Evolutionary conservation across 1,140 invertebrate species (phyloP), one percentile per base, ranked within the genome.

Genomic region (Aphelenchoides fujianensis): DNA sequence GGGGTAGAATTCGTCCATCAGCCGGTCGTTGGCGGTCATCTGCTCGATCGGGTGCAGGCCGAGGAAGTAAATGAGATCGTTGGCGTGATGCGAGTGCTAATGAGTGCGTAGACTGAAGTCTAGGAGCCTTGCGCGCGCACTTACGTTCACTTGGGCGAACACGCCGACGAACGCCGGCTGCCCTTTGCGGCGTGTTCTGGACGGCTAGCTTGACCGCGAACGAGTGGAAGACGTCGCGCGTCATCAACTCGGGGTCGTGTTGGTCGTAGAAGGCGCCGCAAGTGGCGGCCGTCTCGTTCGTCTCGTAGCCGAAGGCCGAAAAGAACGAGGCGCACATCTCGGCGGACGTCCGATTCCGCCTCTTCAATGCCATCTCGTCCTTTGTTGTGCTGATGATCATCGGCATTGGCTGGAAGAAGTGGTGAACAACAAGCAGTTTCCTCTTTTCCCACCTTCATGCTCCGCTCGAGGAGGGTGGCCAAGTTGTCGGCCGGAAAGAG

Each of bases 1-100:
- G 27, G 63, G 63, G 53, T 66, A 66, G 16, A 12, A 66, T n/a
- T 41, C 63, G 31, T 66, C 53, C 63, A 66, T 66, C 2, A 16
- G 12, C 32, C 53, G 37, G 2, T 66, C 32, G 36, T 66, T 30
- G 28, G 16, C 63, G 12, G 31, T 66, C 63, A 66, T 66, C 27
- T 55, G 3, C 12, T 12, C 32, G 30, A 36, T 66, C 3, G 63
- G 63, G 32, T 66, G 63, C 16, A 66, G 36, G n/a, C 63, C 63
- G 3, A 66, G 30, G 32, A 66, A 66, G 31, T 66, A 66, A 16
- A 48, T 66, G 12, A 66, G 16, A 31, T 66, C 63, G 36, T 66
- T 66, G 1, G 63, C 63, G 12, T 66, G 63, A 66, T 19, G 31
- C 28, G 16, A n/a, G 1, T 59, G 55, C 12, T 48, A 48, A 48